A percentile compares a stretch with the other conserved stretches of the same genome.
These are phyloP conservation scores for Caenorhabditis japonica DNA, from an alignment of 2,888 invertebrate species.

Conservation along the genomic window DNA sequence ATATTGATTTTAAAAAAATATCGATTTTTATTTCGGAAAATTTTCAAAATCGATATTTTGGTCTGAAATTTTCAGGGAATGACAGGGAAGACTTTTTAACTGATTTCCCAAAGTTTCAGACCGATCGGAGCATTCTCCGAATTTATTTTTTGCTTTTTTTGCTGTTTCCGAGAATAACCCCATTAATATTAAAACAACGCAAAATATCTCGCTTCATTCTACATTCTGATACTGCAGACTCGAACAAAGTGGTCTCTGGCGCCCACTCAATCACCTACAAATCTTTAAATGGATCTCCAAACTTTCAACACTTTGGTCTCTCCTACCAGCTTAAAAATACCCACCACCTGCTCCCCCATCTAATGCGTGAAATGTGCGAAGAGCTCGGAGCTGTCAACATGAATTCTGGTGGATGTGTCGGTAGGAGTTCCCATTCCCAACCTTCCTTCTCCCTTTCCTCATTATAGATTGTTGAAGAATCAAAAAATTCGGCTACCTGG, in stretches of 20 bases:
- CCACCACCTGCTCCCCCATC: constrained; percentile 22
- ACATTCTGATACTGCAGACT: constrained; percentile 5
- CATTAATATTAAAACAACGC: too few relatives aligned
- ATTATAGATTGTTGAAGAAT: constrained; percentile 36
- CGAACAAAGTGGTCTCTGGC: constrained; percentile 23
- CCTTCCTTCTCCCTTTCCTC: constrained; percentile 16
- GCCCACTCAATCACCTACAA: constrained; percentile 39
- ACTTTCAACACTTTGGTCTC: constrained; percentile 35
- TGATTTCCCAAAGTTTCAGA: too few relatives aligned
- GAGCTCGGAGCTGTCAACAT: constrained; percentile 29
- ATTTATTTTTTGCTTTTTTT: too few relatives aligned
- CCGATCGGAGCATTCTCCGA: too few relatives aligned
- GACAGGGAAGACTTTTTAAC: too few relatives aligned
- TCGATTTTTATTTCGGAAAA: too few relatives aligned
- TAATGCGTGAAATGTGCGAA: constrained; percentile 29
- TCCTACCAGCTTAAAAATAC: constrained; percentile 24
- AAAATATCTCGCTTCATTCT: too few relatives aligned
- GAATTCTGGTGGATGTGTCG: constrained; percentile 51
- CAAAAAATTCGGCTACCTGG: constrained; percentile 33
- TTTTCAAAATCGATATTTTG: too few relatives aligned
- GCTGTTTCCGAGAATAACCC: too few relatives aligned
- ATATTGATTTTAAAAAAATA: too few relatives aligned
- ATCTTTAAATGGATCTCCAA: constrained; percentile 14
- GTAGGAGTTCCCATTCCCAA: constrained; percentile 12
- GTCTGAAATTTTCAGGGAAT: too few relatives aligned